Conservation (phyloP, 2,113 vertebrate genomes). For the Pimephales promelas region DNA sequence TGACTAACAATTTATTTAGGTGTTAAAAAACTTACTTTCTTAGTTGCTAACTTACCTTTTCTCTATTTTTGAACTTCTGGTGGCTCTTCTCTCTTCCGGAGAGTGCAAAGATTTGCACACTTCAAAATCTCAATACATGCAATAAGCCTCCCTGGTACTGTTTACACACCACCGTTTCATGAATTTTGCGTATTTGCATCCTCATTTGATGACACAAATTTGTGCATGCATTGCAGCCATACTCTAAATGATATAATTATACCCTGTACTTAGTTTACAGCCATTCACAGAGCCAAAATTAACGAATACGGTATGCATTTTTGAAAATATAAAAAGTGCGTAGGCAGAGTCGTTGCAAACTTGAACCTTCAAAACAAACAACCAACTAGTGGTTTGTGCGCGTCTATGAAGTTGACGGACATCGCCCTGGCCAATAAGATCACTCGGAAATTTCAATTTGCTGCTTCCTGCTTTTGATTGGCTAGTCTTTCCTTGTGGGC, state of each 20-base stretch:
- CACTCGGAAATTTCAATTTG: slow-evolving; percentile 59
- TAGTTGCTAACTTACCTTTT: neutral
- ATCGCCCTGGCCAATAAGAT: slow-evolving; percentile 65
- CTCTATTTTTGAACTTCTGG: neutral
- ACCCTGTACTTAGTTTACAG: neutral
- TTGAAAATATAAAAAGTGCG: neutral
- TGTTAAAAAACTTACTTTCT: neutral
- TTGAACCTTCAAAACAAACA: slow-evolving; percentile 40
- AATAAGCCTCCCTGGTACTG: neutral
- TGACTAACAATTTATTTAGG: neutral
- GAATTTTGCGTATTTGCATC: neutral
- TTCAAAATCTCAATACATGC: neutral
- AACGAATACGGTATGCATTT: neutral
- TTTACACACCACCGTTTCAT: neutral
- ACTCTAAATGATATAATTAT: neutral
- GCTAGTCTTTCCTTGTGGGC: slow-evolving; percentile 41
- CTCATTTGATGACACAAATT: neutral
- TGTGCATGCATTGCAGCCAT: neutral
- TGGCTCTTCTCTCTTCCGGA: neutral
- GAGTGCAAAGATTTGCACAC: neutral
- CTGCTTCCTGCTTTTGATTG: slow-evolving; percentile 57
- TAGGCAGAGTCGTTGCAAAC: neutral
- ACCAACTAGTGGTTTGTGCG: slow-evolving; percentile 4
- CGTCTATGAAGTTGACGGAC: slow-evolving; percentile 45
- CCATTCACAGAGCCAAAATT: neutral